phyloP scores from a whole-genome alignment of 2,113 vertebrate species.

The Progne subis region DNA sequence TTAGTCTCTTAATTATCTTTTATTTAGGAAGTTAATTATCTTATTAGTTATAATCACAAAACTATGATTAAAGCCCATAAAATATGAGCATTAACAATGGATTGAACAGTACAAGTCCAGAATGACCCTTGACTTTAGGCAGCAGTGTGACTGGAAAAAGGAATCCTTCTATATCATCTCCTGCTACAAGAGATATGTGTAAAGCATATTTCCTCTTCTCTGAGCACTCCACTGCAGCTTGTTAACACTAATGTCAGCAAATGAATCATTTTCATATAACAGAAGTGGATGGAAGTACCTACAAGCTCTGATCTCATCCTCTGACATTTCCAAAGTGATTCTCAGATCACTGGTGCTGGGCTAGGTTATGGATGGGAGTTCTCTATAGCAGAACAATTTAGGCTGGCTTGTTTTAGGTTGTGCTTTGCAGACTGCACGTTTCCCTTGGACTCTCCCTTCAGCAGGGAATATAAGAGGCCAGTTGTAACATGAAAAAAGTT shows the following conservation, averaged over 20 bases:
- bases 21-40: conserved; percentile 6
- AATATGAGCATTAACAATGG: background rate
- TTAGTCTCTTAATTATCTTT: background rate
- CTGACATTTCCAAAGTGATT: background rate
- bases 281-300: background rate
- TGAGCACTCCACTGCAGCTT: background rate
- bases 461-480: background rate
- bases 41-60: conserved; percentile 24
- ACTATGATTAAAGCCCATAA: conserved; percentile 28
- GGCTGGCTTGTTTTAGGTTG: background rate
- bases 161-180: background rate
- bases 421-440: conserved; percentile 6
- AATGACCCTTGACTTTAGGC: background rate
- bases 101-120: background rate
- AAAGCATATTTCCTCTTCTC: background rate
- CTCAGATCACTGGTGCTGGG: background rate
- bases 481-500: background rate
- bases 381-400: background rate
- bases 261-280: background rate
- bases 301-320: background rate
- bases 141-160: background rate
- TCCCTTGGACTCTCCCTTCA: background rate
- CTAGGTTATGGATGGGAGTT: background rate
- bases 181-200: background rate
- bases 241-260: background rate